These are phyloP conservation scores for Meiosimyza decipiens DNA, from an alignment of 2,888 invertebrate species.

Conservation along the genomic window DNA sequence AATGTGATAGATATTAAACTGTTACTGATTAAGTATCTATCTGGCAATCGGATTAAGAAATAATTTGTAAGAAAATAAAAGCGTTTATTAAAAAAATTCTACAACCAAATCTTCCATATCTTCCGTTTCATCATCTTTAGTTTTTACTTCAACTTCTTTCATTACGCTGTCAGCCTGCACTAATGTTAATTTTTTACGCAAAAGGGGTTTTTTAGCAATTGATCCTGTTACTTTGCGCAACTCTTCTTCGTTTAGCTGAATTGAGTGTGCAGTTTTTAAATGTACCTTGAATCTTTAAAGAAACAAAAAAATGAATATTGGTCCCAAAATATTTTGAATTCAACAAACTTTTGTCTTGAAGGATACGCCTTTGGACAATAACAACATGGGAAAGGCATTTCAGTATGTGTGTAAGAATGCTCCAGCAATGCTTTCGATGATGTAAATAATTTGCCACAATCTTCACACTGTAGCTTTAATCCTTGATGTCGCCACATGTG, in stretches of 20 bases:
- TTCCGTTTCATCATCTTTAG: constrained; percentile 41
- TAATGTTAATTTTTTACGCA: constrained; percentile 47
- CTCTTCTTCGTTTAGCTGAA: constrained; percentile 47
- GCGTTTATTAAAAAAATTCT: constrained; percentile 18
- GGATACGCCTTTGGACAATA: constrained; percentile 50
- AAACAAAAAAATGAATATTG: constrained; percentile 17
- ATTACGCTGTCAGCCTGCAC: constrained; percentile 49
- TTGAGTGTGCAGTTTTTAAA: constrained; percentile 47
- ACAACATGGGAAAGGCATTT: constrained; percentile 52
- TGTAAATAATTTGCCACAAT: constrained; percentile 51
- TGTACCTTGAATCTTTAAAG: constrained; percentile 49
- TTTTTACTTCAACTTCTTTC: constrained; percentile 47
- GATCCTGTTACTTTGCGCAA: constrained; percentile 44
- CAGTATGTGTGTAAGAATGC: constrained; percentile 50
- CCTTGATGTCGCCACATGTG: constrained; percentile 53
- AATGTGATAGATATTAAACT: too few species aligned
- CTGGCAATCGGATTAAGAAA: too few species aligned
- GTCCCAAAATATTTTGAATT: not conserved
- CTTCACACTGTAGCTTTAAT: constrained; percentile 50
- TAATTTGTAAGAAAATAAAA: too few species aligned
- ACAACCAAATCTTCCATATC: constrained; percentile 33
- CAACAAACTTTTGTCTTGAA: constrained; percentile 50
- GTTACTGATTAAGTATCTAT: too few species aligned
- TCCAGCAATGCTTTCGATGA: constrained; percentile 52
- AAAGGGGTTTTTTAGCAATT: constrained; percentile 40